phyloP scores from a whole-genome alignment of 2,113 vertebrate species.

The Hemicordylus capensis region DNA sequence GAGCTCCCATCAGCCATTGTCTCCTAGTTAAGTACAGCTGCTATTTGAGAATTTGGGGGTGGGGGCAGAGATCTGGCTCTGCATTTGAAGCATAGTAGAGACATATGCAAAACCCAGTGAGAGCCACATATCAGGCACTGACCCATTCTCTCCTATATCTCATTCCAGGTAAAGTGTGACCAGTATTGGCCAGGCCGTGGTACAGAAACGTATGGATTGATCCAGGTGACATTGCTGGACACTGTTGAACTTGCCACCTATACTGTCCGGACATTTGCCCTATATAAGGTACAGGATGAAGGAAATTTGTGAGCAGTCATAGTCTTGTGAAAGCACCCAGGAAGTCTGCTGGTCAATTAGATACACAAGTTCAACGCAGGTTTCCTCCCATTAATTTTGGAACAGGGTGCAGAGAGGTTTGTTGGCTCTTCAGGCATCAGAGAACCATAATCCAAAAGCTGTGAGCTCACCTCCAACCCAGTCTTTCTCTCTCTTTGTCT shows the following conservation, averaged over 20 bases:
- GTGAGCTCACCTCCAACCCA: not conserved
- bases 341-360: not conserved
- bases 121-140: not conserved
- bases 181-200: conserved; percentile 96
- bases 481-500: not conserved
- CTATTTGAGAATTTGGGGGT: not conserved
- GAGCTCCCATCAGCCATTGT: not conserved
- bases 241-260: conserved; percentile 93
- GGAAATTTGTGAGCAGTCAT: not conserved
- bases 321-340: rapidly evolving
- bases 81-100: not conserved
- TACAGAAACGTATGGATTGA: conserved; percentile 92
- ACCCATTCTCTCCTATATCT: not conserved
- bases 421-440: not conserved
- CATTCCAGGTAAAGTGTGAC: conserved; percentile 90
- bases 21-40: not conserved
- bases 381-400: not conserved
- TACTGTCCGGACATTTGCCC: conserved; percentile 88
- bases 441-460: not conserved
- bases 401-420: not conserved
- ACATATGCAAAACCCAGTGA: not conserved
- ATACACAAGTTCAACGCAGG: not conserved
- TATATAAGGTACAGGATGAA: conserved; percentile 85
- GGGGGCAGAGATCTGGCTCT: not conserved
- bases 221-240: conserved; percentile 93